A percentile compares a stretch with the other conserved stretches of the same genome.
phyloP scores from a whole-genome alignment of 2,888 invertebrate species.

The Seira ritae region DNA sequence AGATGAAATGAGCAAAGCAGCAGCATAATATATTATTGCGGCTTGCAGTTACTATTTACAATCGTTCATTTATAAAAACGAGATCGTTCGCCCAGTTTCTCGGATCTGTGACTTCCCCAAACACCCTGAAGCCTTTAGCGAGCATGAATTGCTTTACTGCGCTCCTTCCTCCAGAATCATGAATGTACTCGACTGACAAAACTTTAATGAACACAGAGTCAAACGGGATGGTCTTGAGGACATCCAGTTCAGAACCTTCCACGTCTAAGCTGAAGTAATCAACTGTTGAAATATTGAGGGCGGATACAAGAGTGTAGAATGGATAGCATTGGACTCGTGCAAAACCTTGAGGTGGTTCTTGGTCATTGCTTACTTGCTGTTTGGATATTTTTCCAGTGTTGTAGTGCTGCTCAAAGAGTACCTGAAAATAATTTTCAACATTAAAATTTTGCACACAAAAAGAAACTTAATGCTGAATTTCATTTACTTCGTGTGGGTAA shows the following conservation, averaged over 20 bases:
- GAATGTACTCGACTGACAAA: conserved; percentile 77
- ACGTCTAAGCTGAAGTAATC: conserved; percentile 76
- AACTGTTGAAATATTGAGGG: conserved; percentile 75
- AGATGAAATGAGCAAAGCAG: too few relatives aligned
- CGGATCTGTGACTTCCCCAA: conserved; percentile 75
- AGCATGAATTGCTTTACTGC: conserved; percentile 76
- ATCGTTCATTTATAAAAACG: conserved; percentile 76
- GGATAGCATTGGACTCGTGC: conserved; percentile 75
- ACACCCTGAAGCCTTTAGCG: conserved; percentile 76
- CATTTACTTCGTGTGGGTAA: conserved; percentile 76
- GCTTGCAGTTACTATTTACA: conserved; percentile 77
- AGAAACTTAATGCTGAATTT: conserved; percentile 8
- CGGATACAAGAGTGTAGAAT: conserved; percentile 75
- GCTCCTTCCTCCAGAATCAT: conserved; percentile 75
- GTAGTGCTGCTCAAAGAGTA: conserved; percentile 76
- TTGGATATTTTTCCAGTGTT: conserved; percentile 76
- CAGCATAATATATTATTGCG: too few relatives aligned
- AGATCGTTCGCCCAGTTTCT: conserved; percentile 77
- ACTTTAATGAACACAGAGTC: conserved; percentile 77
- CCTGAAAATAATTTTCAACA: conserved; percentile 74
- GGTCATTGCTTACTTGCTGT: conserved; percentile 59
- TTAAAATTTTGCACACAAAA: background rate
- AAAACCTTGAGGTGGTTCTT: conserved; percentile 57
- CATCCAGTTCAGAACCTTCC: conserved; percentile 76
- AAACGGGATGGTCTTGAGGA: conserved; percentile 78